A percentile compares a stretch with the other conserved stretches of the same genome.
Evolutionary conservation across 2,888 invertebrate genomes (phyloP).

Genomic region (Callinectes sapidus): DNA sequence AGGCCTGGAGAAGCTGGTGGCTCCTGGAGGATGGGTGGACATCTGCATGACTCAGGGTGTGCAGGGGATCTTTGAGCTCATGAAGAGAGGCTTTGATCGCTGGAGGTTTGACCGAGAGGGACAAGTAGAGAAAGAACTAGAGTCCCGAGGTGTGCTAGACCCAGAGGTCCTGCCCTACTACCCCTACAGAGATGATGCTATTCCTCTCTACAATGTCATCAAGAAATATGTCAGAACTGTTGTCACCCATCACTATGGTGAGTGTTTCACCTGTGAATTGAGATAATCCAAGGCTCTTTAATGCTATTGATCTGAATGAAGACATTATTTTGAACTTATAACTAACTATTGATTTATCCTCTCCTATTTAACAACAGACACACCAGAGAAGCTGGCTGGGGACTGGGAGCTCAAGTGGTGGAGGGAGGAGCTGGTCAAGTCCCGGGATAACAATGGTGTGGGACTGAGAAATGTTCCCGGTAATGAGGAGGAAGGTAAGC

Average conservation of each 20-base stretch:
- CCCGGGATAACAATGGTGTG: constrained; percentile 75
- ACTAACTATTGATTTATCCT: neutral
- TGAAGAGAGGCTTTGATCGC: constrained; percentile 75
- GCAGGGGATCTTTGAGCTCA: constrained; percentile 77
- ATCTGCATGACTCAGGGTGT: constrained; percentile 77
- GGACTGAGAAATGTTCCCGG: constrained; percentile 75
- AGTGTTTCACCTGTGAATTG: constrained; percentile 58
- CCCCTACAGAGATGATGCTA: constrained; percentile 77
- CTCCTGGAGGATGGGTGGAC: constrained; percentile 77
- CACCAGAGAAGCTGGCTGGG: constrained; percentile 74
- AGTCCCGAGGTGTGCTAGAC: constrained; percentile 75
- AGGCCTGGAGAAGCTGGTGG: constrained; percentile 76
- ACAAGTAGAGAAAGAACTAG: constrained; percentile 76
- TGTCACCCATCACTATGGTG: constrained; percentile 77
- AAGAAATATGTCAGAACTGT: constrained; percentile 76
- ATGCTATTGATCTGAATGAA: neutral
- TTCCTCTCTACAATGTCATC: constrained; percentile 76
- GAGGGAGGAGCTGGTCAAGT: constrained; percentile 75
- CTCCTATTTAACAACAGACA: constrained; percentile 74
- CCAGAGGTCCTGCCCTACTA: constrained; percentile 76
- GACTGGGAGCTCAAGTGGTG: constrained; percentile 75
- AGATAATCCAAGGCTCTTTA: neutral
- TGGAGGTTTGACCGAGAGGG: constrained; percentile 74
- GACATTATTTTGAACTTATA: no score
- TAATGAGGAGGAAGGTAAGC: constrained; percentile 73